Evolutionary conservation across 2,113 vertebrate species (phyloP).

Genomic region (Emydocephalus ijimae): DNA sequence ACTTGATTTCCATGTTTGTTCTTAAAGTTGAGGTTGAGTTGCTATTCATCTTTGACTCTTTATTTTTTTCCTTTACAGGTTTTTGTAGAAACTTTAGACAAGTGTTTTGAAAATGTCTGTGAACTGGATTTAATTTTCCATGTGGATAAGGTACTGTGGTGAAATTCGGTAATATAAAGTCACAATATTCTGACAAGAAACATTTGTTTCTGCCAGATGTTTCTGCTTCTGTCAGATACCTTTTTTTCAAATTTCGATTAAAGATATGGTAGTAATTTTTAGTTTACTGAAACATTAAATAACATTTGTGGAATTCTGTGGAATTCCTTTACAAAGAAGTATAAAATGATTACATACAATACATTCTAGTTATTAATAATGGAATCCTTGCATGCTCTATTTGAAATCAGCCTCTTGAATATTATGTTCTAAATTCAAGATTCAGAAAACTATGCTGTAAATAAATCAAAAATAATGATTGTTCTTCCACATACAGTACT

Average conservation of each 20-base stretch:
- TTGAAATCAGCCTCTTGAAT: not conserved
- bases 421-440: not conserved
- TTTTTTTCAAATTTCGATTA: not conserved
- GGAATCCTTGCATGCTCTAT: not conserved
- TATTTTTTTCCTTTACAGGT: slow-evolving; percentile 72
- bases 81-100: slow-evolving; percentile 98
- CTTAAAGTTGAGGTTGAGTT: slow-evolving; percentile 8
- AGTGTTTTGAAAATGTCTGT: slow-evolving; percentile 99
- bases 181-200: slow-evolving; percentile 30
- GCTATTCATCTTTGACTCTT: slow-evolving; percentile 47
- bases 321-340: not conserved
- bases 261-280: not conserved
- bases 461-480: not conserved
- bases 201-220: slow-evolving; percentile 10
- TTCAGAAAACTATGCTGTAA: not conserved
- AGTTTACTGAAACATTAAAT: not conserved
- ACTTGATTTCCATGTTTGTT: slow-evolving; percentile 15
- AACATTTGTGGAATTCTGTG: not conserved
- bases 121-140: slow-evolving; percentile 99
- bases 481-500: not conserved
- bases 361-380: not conserved
- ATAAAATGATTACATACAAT: not conserved
- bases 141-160: slow-evolving; percentile 90
- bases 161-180: slow-evolving; percentile 32
- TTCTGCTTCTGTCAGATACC: slow-evolving; percentile 16